Percentiles rank a stretch among this genome's conserved stretches.
Evolutionary conservation across 2,888 invertebrate species (phyloP).

Genomic region (Pandemis heparana): DNA sequence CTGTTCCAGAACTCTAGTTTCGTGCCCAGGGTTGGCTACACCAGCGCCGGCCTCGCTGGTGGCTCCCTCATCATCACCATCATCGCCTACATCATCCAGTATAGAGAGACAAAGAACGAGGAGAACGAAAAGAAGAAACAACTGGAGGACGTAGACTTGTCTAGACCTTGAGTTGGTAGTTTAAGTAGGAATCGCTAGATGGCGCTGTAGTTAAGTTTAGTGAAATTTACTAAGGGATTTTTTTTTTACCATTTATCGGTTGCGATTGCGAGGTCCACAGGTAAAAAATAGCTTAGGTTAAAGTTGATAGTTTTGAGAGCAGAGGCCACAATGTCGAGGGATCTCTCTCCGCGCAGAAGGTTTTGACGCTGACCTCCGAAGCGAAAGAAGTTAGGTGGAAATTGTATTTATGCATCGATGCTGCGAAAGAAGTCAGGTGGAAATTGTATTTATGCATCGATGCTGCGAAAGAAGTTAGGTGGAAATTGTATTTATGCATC

Average conservation of each 20-base stretch:
- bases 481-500: too few species aligned
- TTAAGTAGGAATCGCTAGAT: background rate
- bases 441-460: too few species aligned
- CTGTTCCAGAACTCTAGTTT: constrained; percentile 17
- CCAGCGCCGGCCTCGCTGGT: constrained; percentile 25
- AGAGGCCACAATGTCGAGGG: too few species aligned
- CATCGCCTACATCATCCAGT: constrained; percentile 1
- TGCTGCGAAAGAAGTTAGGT: too few species aligned
- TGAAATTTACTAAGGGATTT: background rate
- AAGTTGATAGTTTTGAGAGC: too few species aligned
- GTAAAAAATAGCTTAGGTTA: too few species aligned
- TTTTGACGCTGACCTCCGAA: too few species aligned
- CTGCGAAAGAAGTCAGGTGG: too few species aligned
- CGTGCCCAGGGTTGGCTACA: constrained; percentile 21
- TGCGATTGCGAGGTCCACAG: too few species aligned
- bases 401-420: too few species aligned
- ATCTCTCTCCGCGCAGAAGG: too few species aligned
- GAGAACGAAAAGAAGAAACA: background rate
- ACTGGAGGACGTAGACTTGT: background rate
- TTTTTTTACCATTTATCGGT: background rate
- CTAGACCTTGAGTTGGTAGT: background rate
- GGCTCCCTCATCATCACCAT: constrained; percentile 13
- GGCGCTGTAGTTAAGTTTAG: background rate
- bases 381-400: too few species aligned
- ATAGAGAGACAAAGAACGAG: background rate